These are phyloP conservation scores for Whitmania pigra DNA, from an alignment of 1,140 invertebrate species.

Conservation along the genomic window DNA sequence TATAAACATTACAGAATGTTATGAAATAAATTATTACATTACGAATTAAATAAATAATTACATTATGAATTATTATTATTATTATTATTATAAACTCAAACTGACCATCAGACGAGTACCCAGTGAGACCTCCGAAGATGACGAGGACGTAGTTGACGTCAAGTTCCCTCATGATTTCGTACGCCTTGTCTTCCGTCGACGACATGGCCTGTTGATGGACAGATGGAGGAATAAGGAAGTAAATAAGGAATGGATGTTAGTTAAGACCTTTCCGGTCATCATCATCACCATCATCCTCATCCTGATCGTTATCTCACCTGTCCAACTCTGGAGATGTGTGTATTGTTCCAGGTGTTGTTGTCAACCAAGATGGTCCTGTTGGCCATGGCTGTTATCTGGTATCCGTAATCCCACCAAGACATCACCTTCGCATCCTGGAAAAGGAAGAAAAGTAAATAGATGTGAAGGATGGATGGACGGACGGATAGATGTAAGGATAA, in stretches of 20 bases:
- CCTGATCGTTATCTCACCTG: constrained; percentile 47
- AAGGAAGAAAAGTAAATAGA: no score
- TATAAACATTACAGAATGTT: no score
- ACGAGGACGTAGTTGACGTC: constrained; percentile 96
- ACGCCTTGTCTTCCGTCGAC: constrained; percentile 84
- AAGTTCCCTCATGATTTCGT: constrained; percentile 90
- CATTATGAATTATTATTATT: no score
- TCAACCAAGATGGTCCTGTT: constrained; percentile 96
- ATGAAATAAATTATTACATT: no score
- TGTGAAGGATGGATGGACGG: no score
- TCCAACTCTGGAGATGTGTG: constrained; percentile 88
- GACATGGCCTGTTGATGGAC: constrained; percentile 65
- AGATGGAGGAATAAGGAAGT: neutral
- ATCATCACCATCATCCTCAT: neutral
- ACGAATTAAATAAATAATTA: neutral
- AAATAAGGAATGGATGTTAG: neutral
- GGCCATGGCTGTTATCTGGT: constrained; percentile 97
- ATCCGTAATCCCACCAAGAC: constrained; percentile 99
- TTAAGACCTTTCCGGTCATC: neutral
- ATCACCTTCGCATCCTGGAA: constrained; percentile 78
- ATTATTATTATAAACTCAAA: no score
- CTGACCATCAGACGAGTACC: constrained; percentile 91
- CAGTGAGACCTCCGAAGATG: constrained; percentile 91
- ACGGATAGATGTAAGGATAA: no score
- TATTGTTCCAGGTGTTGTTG: constrained; percentile 99